Evolutionary conservation across 2,797 vertebrate genomes (phyloP).

Genomic region (Prionace glauca): DNA sequence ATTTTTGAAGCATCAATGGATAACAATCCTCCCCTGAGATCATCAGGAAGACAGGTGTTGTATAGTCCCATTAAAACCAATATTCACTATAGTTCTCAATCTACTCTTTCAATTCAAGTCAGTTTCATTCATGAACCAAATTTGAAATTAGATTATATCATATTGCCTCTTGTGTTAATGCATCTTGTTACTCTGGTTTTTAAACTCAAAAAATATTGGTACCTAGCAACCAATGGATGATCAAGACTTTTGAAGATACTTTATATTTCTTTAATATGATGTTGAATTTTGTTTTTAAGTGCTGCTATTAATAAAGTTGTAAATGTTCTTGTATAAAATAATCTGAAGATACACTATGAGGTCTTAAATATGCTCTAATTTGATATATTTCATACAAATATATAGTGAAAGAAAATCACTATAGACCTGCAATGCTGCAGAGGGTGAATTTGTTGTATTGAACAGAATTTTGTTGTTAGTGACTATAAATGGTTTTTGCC

Average conservation of each 20-base stretch:
- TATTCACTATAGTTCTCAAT: not conserved
- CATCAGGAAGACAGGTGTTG: slow-evolving; percentile 75
- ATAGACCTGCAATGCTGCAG: not conserved
- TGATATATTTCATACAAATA: not conserved
- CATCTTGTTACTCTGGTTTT: not conserved
- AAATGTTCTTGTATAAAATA: not conserved
- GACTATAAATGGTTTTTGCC: not conserved
- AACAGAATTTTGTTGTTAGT: not conserved
- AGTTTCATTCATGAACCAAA: not conserved
- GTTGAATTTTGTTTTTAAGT: not conserved
- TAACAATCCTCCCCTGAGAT: slow-evolving; percentile 67
- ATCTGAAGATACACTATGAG: not conserved
- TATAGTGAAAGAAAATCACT: not conserved
- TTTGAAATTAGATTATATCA: not conserved
- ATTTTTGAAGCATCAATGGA: slow-evolving; percentile 71
- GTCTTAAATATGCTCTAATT: not conserved
- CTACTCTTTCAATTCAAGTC: not conserved
- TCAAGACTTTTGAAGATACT: not conserved
- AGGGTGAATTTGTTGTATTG: not conserved
- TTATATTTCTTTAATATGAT: not conserved
- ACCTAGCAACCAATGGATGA: not conserved
- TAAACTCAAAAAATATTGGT: not conserved
- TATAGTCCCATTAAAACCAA: not conserved
- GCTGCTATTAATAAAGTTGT: not conserved
- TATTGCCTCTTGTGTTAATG: not conserved